Evolutionary conservation across 1,140 invertebrate species (phyloP).

Genomic region (Drosophila watanabei): DNA sequence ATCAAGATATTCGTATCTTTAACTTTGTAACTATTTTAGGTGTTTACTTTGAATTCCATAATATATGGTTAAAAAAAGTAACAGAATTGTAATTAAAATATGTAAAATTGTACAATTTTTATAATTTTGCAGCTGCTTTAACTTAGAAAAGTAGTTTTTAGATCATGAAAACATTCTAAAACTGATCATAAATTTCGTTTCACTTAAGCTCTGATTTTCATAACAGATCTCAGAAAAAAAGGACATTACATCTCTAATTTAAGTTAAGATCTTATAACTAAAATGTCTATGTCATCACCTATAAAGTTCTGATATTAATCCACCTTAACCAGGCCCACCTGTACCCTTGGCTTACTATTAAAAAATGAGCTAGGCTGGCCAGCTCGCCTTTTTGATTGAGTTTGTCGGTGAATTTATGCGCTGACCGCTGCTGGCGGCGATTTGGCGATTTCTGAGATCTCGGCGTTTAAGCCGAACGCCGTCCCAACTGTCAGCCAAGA

Average conservation of each 20-base stretch:
- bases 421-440: slow-evolving; percentile 55
- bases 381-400: slow-evolving; percentile 56
- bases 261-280: too few relatives aligned
- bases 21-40: too few relatives aligned
- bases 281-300: background rate
- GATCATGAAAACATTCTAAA: background rate
- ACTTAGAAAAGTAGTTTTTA: background rate
- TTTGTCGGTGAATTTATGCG: slow-evolving; percentile 72
- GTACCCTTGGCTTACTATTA: slow-evolving; percentile 16
- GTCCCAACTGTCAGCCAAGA: slow-evolving; percentile 69
- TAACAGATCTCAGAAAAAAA: background rate
- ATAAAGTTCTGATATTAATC: background rate
- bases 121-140: too few relatives aligned
- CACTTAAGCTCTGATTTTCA: background rate
- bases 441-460: slow-evolving; percentile 45
- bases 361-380: slow-evolving; percentile 40
- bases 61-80: background rate
- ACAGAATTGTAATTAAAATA: background rate
- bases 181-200: background rate
- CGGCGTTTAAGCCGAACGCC: slow-evolving; percentile 40
- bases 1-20: background rate
- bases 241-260: too few relatives aligned
- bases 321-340: slow-evolving; percentile 3
- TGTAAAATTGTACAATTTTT: too few relatives aligned
- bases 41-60: too few relatives aligned